Percentiles rank a stretch among this genome's conserved stretches.
These are phyloP conservation scores for Nerophis ophidion DNA, from an alignment of 2,113 vertebrate species.

Conservation along the genomic window DNA sequence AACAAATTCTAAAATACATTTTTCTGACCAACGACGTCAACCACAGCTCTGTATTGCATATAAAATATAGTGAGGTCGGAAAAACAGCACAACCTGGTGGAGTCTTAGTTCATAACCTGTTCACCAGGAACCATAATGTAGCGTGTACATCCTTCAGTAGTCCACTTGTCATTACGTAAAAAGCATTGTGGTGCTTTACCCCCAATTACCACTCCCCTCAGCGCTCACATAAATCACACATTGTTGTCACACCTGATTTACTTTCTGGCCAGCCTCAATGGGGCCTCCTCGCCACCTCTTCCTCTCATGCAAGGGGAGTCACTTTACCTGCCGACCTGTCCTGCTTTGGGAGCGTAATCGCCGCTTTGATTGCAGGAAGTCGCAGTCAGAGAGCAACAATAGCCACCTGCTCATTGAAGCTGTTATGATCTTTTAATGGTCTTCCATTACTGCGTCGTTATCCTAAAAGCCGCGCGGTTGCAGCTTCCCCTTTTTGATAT, in stretches of 20 bases:
- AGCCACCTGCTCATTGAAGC: conserved; percentile 57
- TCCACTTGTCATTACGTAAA: conserved; percentile 71
- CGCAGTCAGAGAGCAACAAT: conserved; percentile 50
- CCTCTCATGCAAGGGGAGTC: conserved; percentile 17
- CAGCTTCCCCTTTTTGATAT: conserved; percentile 53
- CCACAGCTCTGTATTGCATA: no score
- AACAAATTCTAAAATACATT: no score
- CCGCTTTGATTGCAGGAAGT: conserved; percentile 53
- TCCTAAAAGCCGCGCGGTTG: conserved; percentile 51
- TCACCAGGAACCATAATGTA: conserved; percentile 57
- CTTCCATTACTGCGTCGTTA: conserved; percentile 60
- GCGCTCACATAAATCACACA: conserved; percentile 56
- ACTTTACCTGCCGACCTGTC: conserved; percentile 47
- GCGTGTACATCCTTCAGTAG: conserved; percentile 62
- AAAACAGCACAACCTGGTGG: not conserved
- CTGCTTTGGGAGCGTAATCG: conserved; percentile 34
- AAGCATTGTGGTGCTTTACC: conserved; percentile 63
- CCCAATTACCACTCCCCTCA: conserved; percentile 66
- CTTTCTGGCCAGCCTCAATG: conserved; percentile 3
- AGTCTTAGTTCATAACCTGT: conserved; percentile 9
- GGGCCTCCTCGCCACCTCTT: no score
- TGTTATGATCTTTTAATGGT: conserved; percentile 70
- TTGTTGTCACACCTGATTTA: conserved; percentile 36
- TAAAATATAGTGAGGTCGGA: no score
- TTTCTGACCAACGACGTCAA: no score